Conservation (phyloP, 2,888 invertebrate genomes). For the Hedya salicella region DNA sequence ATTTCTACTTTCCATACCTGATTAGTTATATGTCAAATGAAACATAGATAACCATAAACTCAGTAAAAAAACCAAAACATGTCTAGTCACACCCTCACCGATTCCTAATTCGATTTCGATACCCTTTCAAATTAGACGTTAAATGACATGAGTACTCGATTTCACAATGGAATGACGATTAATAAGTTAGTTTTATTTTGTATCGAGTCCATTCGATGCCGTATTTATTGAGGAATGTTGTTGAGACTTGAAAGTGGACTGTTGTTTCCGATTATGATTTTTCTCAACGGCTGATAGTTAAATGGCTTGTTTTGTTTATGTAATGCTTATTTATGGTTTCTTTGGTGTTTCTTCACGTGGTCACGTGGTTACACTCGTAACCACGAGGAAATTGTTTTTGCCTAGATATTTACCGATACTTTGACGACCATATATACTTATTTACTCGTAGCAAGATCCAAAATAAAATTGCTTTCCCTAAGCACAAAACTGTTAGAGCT, state of each 20-base stretch:
- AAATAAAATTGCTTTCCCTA: too few species aligned
- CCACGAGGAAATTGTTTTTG: too few species aligned
- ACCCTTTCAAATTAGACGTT: slow-evolving; percentile 66
- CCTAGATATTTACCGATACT: too few species aligned
- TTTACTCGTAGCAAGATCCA: too few species aligned
- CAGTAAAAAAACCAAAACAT: slow-evolving; percentile 25
- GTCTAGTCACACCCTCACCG: slow-evolving; percentile 54
- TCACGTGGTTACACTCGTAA: too few species aligned
- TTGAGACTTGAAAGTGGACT: slow-evolving; percentile 65
- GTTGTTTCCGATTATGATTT: slow-evolving; percentile 68
- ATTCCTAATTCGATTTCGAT: slow-evolving; percentile 56
- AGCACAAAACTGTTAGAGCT: too few species aligned
- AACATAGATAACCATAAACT: slow-evolving; percentile 7
- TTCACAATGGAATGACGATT: slow-evolving; percentile 75
- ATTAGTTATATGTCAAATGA: slow-evolving; percentile 15
- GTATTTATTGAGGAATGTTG: slow-evolving; percentile 59
- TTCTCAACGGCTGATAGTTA: slow-evolving; percentile 43
- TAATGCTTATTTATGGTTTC: too few species aligned
- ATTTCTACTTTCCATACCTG: slow-evolving; percentile 2
- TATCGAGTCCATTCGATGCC: slow-evolving; percentile 55
- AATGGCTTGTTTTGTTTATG: too few species aligned
- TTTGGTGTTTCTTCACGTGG: too few species aligned
- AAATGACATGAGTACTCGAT: slow-evolving; percentile 69
- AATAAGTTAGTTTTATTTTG: slow-evolving; percentile 67
- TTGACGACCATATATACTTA: too few species aligned